Conservation (phyloP, 2,888 invertebrate species). For the Tetheella fluctuosa region DNA sequence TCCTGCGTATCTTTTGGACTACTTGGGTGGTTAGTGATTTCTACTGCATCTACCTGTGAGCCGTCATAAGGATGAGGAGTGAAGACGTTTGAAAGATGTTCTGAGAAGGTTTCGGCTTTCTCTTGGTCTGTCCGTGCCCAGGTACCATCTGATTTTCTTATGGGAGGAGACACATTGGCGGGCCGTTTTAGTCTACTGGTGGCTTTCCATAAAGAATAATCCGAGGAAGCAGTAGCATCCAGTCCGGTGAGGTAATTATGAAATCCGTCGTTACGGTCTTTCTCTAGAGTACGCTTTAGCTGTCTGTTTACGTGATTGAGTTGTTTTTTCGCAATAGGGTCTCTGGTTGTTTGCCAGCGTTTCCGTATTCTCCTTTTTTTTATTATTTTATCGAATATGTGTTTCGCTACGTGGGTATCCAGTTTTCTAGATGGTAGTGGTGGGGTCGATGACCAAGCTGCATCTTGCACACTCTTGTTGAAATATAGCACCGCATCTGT, state of each 20-base stretch:
- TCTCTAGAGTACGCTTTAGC: not conserved
- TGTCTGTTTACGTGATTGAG: slow-evolving; percentile 9
- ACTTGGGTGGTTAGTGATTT: not conserved
- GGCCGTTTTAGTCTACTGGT: slow-evolving; percentile 17
- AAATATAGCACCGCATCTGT: slow-evolving; percentile 13
- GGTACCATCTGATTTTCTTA: slow-evolving; percentile 8
- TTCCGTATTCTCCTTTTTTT: not conserved
- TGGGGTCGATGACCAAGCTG: slow-evolving; percentile 12
- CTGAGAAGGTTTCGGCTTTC: slow-evolving; percentile 7
- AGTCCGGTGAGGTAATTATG: slow-evolving; percentile 9
- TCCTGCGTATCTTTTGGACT: not conserved
- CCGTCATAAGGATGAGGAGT: not conserved
- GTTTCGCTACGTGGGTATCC: not conserved
- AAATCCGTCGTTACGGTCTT: slow-evolving; percentile 14
- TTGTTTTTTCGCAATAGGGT: not conserved
- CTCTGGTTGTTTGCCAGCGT: not conserved
- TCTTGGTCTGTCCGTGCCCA: slow-evolving; percentile 12
- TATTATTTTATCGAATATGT: not conserved
- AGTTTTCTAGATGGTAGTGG: not conserved
- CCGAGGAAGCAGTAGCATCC: slow-evolving; percentile 15
- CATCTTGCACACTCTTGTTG: slow-evolving; percentile 15
- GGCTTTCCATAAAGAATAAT: slow-evolving; percentile 20
- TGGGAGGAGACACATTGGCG: slow-evolving; percentile 14
- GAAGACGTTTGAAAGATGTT: slow-evolving; percentile 7
- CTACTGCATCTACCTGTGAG: not conserved